phyloP scores from a whole-genome alignment of 2,888 invertebrate genomes.

The Balanococcus diminutus region DNA sequence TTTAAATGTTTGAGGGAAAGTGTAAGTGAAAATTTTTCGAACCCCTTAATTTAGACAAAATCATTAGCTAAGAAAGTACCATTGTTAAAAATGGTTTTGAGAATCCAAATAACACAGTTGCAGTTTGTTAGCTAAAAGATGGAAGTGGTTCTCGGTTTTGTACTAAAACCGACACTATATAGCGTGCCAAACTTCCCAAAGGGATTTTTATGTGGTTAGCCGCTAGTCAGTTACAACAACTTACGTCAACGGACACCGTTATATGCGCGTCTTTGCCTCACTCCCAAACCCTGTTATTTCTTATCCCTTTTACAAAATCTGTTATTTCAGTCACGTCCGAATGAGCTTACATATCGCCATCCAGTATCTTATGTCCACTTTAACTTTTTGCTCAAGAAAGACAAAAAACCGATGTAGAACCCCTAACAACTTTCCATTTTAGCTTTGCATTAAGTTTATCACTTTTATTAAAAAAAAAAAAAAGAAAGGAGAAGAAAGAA shows the following conservation, averaged over 20 bases:
- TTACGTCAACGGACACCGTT: conserved; percentile 36
- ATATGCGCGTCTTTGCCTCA: conserved; percentile 23
- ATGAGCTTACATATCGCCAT: conserved; percentile 42
- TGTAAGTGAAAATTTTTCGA: background rate
- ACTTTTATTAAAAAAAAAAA: conserved; percentile 14
- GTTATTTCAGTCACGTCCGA: conserved; percentile 41
- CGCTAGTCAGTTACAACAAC: conserved; percentile 41
- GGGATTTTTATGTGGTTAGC: conserved; percentile 40
- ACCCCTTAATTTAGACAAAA: conserved; percentile 23
- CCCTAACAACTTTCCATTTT: conserved; percentile 42
- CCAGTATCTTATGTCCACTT: conserved; percentile 42
- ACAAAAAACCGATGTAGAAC: conserved; percentile 20
- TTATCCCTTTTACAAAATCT: conserved; percentile 35
- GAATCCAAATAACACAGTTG: conserved; percentile 3
- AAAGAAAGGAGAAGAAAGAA: background rate
- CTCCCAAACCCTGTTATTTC: conserved; percentile 32
- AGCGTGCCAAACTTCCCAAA: conserved; percentile 41
- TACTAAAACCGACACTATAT: conserved; percentile 37
- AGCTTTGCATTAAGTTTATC: conserved; percentile 39
- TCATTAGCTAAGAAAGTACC: conserved; percentile 19
- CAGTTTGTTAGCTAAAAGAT: conserved; percentile 30
- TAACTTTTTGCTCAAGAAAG: conserved; percentile 16
- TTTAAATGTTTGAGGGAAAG: background rate
- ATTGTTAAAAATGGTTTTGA: background rate
- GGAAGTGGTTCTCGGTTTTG: conserved; percentile 27